phyloP scores from a whole-genome alignment of 2,113 vertebrate species.

The Sebastes fasciatus region DNA sequence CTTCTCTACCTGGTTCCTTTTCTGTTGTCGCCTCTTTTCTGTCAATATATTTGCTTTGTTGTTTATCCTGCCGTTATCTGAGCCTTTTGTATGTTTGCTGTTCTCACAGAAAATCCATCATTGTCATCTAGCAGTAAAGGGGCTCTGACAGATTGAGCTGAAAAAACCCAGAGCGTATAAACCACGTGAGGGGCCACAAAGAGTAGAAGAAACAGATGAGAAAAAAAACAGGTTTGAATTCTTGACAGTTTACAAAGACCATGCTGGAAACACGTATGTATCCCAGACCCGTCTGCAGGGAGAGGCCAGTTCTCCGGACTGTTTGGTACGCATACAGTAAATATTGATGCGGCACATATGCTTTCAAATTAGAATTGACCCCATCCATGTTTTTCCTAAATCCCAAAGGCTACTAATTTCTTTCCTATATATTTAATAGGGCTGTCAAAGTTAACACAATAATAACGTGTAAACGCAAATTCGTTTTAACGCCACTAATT shows the following conservation, averaged over 20 bases:
- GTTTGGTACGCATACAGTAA: background rate
- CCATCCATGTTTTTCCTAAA: background rate
- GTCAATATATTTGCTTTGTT: conserved; percentile 51
- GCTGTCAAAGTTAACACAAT: too few species aligned
- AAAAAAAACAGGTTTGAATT: conserved; percentile 47
- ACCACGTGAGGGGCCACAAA: conserved; percentile 23
- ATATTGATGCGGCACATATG: conserved; percentile 1
- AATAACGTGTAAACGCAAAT: too few species aligned
- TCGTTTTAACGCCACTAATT: too few species aligned
- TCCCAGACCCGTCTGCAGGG: conserved; percentile 20
- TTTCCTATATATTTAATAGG: background rate
- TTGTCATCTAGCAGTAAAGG: conserved; percentile 24
- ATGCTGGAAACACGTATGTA: background rate
- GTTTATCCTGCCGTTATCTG: conserved; percentile 55
- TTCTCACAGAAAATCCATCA: conserved; percentile 69
- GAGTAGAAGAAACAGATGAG: conserved; percentile 41
- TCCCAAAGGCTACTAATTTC: background rate
- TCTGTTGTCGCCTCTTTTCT: background rate
- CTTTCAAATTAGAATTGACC: background rate
- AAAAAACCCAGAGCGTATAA: conserved; percentile 22
- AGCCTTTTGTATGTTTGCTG: conserved; percentile 60
- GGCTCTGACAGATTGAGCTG: conserved; percentile 23
- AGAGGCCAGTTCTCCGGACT: conserved; percentile 31
- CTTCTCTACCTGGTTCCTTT: conserved; percentile 21
- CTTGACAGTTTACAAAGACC: background rate